Base-by-base conservation (phyloP, 2,113 vertebrate genomes). In the Microcebus jonahi region DNA sequence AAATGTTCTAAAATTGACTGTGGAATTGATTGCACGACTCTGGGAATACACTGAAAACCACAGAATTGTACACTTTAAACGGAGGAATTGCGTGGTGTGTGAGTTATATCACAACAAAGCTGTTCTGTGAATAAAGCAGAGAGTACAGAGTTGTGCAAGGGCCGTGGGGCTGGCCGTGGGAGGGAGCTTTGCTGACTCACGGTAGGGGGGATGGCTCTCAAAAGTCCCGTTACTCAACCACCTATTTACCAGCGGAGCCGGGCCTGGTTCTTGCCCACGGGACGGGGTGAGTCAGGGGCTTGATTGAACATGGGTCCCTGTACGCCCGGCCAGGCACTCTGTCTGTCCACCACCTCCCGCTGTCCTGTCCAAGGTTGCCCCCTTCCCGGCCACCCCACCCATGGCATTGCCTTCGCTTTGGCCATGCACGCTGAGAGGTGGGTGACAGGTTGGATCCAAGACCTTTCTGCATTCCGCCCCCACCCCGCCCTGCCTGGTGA, bases 101-200 rank as follows among this genome's bases (percentile, higher is more conserved):
- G 61, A 80, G 18, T 84, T 68, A 10, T 39, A 67, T 48, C 57
- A 39, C 92, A 88, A 45, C 29, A 34, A 83, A 86, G 50, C 92
- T 50, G 34, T 85, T 94, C 34, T 63, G 93, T 90, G 45, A 39
- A 42, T 31, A 73, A 81, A 45, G 70, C 2, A 6, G 2, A 1
- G 14, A 68, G 79, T 23, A 11, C 45, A 18, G 21, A 29, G 59
- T 71, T 92, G 86, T 34, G 39, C 70, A 9, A 85, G 57, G 94
- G 63, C 36, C 1, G 0, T 23, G 27, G 31, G 70, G 31, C 2
- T 79, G 90, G 85, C 84, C 1, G 25, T 13, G n/a, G 91, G 75
- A 84, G 82, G 75, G 81, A 50, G 13, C 61, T 65, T 21, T 67
- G 89, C 65, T 95, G 97, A 87, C 75, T 96, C 68, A 73, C 1